Conservation (phyloP, 2,888 invertebrate genomes). For the Ophioninae sp. region DNA sequence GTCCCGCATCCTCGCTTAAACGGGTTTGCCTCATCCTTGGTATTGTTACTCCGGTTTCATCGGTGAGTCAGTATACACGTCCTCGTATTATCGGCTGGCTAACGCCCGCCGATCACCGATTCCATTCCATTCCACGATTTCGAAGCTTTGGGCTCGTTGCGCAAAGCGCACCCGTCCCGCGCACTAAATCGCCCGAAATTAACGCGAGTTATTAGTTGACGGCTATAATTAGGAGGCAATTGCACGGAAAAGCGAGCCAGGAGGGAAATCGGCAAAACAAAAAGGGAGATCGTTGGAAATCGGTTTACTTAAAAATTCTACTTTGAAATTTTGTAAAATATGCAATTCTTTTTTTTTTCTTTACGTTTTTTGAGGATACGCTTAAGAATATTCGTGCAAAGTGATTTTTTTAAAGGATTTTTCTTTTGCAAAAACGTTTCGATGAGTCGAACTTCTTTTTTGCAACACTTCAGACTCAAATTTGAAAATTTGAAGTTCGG, state of each 20-base stretch:
- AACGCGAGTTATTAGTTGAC: conserved; percentile 81
- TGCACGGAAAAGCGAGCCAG: conserved; percentile 77
- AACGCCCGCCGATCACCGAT: conserved; percentile 25
- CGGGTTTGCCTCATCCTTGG: conserved; percentile 30
- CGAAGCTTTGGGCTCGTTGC: conserved; percentile 18
- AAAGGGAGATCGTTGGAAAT: conserved; percentile 46
- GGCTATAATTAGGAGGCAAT: conserved; percentile 80
- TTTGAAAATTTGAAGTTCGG: too few species aligned
- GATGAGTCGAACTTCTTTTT: too few species aligned
- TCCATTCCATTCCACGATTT: conserved; percentile 31
- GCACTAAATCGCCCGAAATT: conserved; percentile 80
- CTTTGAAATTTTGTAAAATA: too few species aligned
- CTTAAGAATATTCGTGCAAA: too few species aligned
- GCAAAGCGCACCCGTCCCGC: conserved; percentile 65
- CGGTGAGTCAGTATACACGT: conserved; percentile 52
- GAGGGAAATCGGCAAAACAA: background rate
- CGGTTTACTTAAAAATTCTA: too few species aligned
- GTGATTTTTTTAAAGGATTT: too few species aligned
- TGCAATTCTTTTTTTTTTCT: too few species aligned
- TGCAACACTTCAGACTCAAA: too few species aligned
- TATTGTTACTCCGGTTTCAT: conserved; percentile 41
- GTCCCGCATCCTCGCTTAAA: background rate
- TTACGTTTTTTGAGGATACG: too few species aligned
- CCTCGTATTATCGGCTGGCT: conserved; percentile 8
- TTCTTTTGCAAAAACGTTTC: too few species aligned